These are phyloP conservation scores for Crenichthys baileyi DNA, from an alignment of 2,797 vertebrate species.

Conservation along the genomic window DNA sequence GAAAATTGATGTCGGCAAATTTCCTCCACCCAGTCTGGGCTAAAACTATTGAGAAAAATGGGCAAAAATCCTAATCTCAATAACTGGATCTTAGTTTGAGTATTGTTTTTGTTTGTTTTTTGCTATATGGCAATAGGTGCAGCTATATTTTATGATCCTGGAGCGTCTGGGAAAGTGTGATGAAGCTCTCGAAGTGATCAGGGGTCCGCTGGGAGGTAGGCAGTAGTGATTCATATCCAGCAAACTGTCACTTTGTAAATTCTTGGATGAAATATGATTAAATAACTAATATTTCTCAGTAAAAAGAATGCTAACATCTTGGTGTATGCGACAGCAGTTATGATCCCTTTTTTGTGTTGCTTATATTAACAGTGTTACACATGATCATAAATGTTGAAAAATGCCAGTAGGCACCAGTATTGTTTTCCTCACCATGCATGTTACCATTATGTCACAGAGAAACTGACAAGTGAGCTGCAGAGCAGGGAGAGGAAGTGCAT, in stretches of 20 bases:
- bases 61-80: not conserved
- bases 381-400: not conserved
- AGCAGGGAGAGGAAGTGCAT: constrained; percentile 97
- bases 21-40: no score
- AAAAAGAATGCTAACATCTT: not conserved
- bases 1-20: no score
- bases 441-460: constrained; percentile 82
- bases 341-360: not conserved
- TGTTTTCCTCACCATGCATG: not conserved
- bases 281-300: not conserved
- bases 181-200: constrained; percentile 93
- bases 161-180: constrained; percentile 94
- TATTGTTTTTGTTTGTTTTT: not conserved
- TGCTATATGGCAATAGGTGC: constrained; percentile 83
- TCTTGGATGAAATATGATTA: not conserved
- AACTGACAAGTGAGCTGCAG: constrained; percentile 96
- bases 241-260: not conserved
- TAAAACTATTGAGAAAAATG: not conserved
- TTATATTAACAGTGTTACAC: not conserved
- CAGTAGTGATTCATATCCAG: not conserved
- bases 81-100: not conserved
- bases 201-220: constrained; percentile 94
- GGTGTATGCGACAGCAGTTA: not conserved
- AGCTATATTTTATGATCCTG: constrained; percentile 98
- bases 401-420: not conserved